Evolutionary conservation across 1,140 invertebrate genomes (phyloP), one percentile per base, ranked within the genome.

Genomic region (Nixonia krombeini): DNA sequence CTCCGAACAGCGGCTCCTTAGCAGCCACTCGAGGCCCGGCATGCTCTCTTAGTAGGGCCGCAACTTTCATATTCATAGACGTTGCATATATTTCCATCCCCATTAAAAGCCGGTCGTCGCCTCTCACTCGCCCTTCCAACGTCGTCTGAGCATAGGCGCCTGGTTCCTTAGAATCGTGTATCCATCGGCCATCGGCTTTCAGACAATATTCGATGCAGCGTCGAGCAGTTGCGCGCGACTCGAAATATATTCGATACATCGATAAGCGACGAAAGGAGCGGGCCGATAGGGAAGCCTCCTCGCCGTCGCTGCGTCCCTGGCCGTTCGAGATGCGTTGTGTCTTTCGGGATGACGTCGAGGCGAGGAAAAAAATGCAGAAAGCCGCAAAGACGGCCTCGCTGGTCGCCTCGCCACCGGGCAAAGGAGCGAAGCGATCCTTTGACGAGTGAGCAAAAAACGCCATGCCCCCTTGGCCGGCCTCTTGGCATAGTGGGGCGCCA

Each of bases 391-490:
- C 50, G 58, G n/a, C 47, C n/a, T 18, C 44, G 5, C 9, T 6
- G 17, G 10, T n/a, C 38, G 18, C 1, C 31, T 12, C n/a, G 21
- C n/a, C 37, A 3, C 2, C 12, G 1, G 38, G 40, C 49, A 59
- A 66, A 62, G 52, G 38, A 62, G 52, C 49, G 47, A 44, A 35
- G 42, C 12, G 9, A 31, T 76, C 72, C 73, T 76, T 80, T 70
- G 37, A 44, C 45, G 29, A 28, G 17, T 29, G 38, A 16, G 56
- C 71, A 84, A 85, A 84, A 84, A 84, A 85, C 76, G 70, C 66
- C 75, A 74, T 84, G 82, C 83, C 81, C 83, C 82, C 84, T 85
- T 85, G 83, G 83, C 81, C 65, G 73, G 73, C 76, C 84, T 85
- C 84, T 85, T 85, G 82, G 80, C 66, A 73, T 81, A 83, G 78